A percentile compares a stretch with the other conserved stretches of the same genome.
Evolutionary conservation across 1,140 invertebrate species (phyloP).

Genomic region (Mylabris phalerata): DNA sequence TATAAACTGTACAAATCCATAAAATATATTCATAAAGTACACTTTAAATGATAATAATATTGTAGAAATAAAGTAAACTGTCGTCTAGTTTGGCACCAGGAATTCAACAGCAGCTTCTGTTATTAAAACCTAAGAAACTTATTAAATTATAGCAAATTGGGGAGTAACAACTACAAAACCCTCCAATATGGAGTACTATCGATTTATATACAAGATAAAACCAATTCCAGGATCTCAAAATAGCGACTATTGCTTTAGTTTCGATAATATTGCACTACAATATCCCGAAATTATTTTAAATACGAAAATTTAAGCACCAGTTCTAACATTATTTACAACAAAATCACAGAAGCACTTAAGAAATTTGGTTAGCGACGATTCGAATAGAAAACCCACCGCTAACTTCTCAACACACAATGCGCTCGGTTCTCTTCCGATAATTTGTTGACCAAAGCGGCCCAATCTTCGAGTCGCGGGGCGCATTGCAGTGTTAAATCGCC

Average conservation of each 20-base stretch:
- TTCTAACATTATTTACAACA: not conserved
- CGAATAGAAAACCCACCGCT: conserved; percentile 10
- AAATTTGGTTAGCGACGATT: not conserved
- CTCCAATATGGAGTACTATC: too few relatives aligned
- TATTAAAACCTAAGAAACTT: too few relatives aligned
- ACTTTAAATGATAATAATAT: not conserved
- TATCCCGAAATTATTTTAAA: too few relatives aligned
- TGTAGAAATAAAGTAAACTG: not conserved
- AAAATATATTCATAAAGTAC: conserved; percentile 4
- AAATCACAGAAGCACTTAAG: conserved; percentile 15
- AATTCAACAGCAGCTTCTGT: conserved; percentile 4
- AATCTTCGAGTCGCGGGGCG: conserved; percentile 63
- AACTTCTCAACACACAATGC: conserved; percentile 55
- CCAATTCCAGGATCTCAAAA: too few relatives aligned
- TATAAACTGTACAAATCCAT: conserved; percentile 3
- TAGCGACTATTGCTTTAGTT: too few relatives aligned
- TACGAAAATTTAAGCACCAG: too few relatives aligned
- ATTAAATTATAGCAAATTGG: too few relatives aligned
- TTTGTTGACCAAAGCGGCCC: conserved; percentile 53
- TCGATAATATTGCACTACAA: too few relatives aligned
- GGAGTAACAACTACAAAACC: too few relatives aligned
- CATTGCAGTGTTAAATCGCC: conserved; percentile 64
- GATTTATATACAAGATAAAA: too few relatives aligned
- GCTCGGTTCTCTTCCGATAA: conserved; percentile 53
- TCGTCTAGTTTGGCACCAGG: conserved; percentile 12